Evolutionary conservation across 1,140 invertebrate genomes (phyloP), one percentile per base, ranked within the genome.

Genomic region (Tribolium madens): DNA sequence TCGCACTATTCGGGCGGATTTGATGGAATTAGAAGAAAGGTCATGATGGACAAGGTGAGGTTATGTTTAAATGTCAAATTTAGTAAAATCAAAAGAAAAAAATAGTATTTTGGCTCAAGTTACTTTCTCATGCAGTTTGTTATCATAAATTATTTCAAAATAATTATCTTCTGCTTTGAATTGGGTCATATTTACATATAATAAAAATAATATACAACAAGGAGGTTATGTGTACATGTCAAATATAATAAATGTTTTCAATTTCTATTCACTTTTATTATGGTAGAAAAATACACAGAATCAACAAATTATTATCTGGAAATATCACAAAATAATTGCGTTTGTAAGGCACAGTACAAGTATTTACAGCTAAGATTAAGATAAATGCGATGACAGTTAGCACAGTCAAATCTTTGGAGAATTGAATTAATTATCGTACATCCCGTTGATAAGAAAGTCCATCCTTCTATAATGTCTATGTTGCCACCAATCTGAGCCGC

Each of bases 361-460:
- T 64, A 60, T 64, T 18, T 64, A 64, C 21, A 31, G 57, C 21
- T 64, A 64, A 10, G 26, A 64, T 64, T 18, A 33, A 64, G 57
- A 64, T 64, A 64, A 64, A 57, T 21, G 52, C 17, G 18, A 18
- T 18, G 26, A 64, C 12, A 64, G 57, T 26, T 14, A 64, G 57
- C 26, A 60, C 18, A 57, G 17, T 64, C 26, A 33, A 33, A 33
- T 64, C 57, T 64, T 64, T 64, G 57, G 57, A 18, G 6, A 64
- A 64, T 9, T 5, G 13, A 14, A 0, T 80, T 86, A 93, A 81
- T 92, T 92, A 87, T 94, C 92, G 81, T 94, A 94, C 91, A 94
- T 93, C 78, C 92, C 93, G 85, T 94, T 92, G 77, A 94, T 91
- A 5, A 94, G 87, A 84, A 92, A 93, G 86, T 94, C 92, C 93